Conservation (phyloP, 1,140 invertebrate genomes). For the Drosophila lacertosa region DNA sequence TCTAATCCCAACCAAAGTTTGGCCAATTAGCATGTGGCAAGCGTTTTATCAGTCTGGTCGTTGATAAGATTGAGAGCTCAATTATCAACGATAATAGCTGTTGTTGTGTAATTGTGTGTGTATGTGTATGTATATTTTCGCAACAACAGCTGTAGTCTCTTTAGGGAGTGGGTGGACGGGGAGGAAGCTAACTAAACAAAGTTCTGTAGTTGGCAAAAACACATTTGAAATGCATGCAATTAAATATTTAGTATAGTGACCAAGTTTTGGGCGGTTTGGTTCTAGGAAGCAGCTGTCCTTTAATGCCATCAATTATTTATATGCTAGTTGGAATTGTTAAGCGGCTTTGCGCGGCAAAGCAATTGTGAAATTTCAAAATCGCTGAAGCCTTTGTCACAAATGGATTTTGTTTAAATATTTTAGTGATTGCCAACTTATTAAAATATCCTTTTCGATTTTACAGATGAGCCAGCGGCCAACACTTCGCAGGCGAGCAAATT, state of each 20-base stretch:
- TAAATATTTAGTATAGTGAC: conserved; percentile 4
- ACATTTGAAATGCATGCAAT: not conserved
- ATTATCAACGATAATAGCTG: conserved; percentile 28
- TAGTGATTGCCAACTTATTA: too few relatives aligned
- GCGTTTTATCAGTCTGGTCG: conserved; percentile 28
- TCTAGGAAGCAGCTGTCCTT: not conserved
- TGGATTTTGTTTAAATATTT: too few relatives aligned
- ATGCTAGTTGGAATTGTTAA: not conserved
- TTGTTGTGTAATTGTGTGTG: not conserved
- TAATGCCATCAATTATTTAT: not conserved
- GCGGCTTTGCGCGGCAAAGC: too few relatives aligned
- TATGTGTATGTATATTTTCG: too few relatives aligned
- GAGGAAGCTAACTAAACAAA: too few relatives aligned
- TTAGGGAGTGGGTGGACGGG: too few relatives aligned
- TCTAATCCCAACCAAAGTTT: not conserved
- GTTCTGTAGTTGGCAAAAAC: too few relatives aligned
- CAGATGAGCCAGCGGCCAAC: conserved; percentile 72
- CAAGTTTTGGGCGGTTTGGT: conserved; percentile 1
- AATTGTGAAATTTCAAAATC: too few relatives aligned
- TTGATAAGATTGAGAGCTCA: conserved; percentile 45
- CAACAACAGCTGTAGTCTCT: too few relatives aligned
- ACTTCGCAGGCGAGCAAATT: conserved; percentile 60
- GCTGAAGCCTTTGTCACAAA: too few relatives aligned
- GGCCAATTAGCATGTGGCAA: conserved; percentile 24
- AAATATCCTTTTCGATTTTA: conserved; percentile 33